phyloP scores from a whole-genome alignment of 2,888 invertebrate species.

The Perdita meconis region DNA sequence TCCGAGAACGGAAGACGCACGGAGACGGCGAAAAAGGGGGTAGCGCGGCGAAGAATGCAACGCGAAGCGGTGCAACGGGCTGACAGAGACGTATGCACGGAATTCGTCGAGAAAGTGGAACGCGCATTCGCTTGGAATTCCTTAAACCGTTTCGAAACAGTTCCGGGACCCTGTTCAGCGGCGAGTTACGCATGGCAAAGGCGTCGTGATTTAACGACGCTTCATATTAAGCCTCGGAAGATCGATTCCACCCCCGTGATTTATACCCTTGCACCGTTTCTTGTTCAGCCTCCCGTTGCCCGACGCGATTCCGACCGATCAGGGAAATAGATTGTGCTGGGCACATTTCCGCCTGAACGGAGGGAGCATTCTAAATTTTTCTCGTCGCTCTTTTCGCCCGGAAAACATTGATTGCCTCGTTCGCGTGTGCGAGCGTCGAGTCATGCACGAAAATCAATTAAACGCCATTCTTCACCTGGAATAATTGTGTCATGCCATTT shows the following conservation, averaged over 20 bases:
- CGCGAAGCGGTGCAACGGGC: conserved; percentile 21
- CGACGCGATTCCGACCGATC: conserved; percentile 1
- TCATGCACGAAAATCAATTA: conserved; percentile 1
- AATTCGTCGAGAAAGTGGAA: conserved; percentile 58
- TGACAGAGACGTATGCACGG: conserved; percentile 60
- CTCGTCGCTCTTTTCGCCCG: neutral
- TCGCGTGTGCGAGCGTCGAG: neutral
- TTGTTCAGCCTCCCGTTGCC: neutral
- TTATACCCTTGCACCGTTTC: conserved; percentile 27
- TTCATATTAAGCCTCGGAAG: conserved; percentile 18
- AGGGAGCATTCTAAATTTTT: neutral
- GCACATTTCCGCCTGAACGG: neutral
- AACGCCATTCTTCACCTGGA: neutral
- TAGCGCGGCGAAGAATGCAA: conserved; percentile 17
- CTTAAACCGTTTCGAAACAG: conserved; percentile 52
- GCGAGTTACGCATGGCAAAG: conserved; percentile 7
- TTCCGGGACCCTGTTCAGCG: conserved; percentile 26
- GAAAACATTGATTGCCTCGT: conserved; percentile 1
- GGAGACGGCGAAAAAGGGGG: conserved; percentile 8
- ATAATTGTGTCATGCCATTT: too few species aligned
- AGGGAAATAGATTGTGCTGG: conserved; percentile 13
- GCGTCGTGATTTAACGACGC: conserved; percentile 41
- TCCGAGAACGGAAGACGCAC: neutral
- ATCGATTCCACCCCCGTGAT: conserved; percentile 30
- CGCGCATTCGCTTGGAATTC: conserved; percentile 56